A percentile compares a stretch with the other conserved stretches of the same genome.
Conservation (phyloP, 2,888 invertebrate species). For the Lithophane socia region DNA sequence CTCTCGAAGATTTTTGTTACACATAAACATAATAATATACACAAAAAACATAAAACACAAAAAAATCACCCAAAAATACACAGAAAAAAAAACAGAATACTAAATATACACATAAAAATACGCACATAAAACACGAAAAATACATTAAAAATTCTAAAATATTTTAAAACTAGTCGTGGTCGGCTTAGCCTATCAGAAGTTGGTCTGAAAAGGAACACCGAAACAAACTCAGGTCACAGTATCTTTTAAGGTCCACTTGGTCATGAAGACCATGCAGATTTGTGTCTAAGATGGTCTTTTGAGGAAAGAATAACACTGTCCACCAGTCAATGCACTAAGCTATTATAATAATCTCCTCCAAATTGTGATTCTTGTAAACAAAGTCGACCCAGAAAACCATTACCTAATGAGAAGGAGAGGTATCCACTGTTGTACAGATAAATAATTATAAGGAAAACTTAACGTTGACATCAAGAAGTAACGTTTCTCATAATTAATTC, state of each 20-base stretch:
- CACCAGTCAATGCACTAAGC: too few relatives aligned
- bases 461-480: conserved; percentile 1
- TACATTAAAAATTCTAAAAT: too few relatives aligned
- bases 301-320: neutral
- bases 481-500: conserved; percentile 35
- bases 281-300: neutral
- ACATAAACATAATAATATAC: too few relatives aligned
- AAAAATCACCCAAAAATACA: too few relatives aligned
- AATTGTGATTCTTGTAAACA: neutral
- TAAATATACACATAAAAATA: too few relatives aligned
- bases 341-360: neutral
- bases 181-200: too few relatives aligned
- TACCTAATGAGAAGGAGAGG: neutral
- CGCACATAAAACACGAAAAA: too few relatives aligned
- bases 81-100: too few relatives aligned
- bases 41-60: too few relatives aligned
- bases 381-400: neutral
- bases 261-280: neutral
- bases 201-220: too few relatives aligned
- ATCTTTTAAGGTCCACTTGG: neutral
- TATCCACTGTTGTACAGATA: neutral
- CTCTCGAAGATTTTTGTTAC: too few relatives aligned
- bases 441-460: conserved; percentile 7
- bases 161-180: too few relatives aligned
- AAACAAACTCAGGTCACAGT: neutral